Percentiles rank a stretch among this genome's conserved stretches.
These are phyloP conservation scores for Chrysogorgia sp. DNA, from an alignment of 92 coral and sea anemone species.

Conservation along the genomic window DNA sequence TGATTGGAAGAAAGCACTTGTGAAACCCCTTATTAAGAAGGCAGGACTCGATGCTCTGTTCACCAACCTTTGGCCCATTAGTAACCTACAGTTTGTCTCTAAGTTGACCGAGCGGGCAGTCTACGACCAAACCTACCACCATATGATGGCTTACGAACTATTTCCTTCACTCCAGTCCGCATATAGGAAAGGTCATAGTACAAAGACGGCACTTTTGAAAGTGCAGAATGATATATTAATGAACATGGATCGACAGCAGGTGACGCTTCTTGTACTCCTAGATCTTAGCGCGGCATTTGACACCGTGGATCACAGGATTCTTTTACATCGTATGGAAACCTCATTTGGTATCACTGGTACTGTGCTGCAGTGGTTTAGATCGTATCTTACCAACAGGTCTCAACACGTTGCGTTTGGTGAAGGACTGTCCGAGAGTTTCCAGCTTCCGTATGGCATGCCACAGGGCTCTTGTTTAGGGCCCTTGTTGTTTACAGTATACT, in stretches of 20 bases:
- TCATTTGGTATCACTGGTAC: background rate
- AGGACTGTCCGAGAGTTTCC: background rate
- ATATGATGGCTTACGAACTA: background rate
- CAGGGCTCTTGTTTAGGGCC: conserved; percentile 20
- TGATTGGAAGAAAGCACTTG: conserved; percentile 49
- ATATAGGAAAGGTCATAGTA: conserved; percentile 8
- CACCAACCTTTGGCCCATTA: conserved; percentile 27
- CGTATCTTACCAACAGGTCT: background rate
- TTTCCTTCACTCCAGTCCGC: conserved; percentile 28
- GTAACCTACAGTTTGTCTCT: conserved; percentile 50
- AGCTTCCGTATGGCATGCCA: conserved; percentile 3
- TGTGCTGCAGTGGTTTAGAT: background rate
- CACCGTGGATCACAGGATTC: background rate
- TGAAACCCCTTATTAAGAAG: conserved; percentile 44
- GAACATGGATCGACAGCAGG: background rate
- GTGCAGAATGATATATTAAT: background rate
- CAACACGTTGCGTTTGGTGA: background rate
- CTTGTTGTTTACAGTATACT: background rate
- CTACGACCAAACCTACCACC: conserved; percentile 27
- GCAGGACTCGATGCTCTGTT: conserved; percentile 31
- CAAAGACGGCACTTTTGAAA: background rate
- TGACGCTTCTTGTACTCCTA: conserved; percentile 7
- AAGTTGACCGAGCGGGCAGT: conserved; percentile 29
- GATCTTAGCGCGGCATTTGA: conserved; percentile 17
- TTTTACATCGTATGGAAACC: background rate